These are phyloP conservation scores for Emydocephalus ijimae DNA, from an alignment of 2,113 vertebrate genomes.

Conservation along the genomic window DNA sequence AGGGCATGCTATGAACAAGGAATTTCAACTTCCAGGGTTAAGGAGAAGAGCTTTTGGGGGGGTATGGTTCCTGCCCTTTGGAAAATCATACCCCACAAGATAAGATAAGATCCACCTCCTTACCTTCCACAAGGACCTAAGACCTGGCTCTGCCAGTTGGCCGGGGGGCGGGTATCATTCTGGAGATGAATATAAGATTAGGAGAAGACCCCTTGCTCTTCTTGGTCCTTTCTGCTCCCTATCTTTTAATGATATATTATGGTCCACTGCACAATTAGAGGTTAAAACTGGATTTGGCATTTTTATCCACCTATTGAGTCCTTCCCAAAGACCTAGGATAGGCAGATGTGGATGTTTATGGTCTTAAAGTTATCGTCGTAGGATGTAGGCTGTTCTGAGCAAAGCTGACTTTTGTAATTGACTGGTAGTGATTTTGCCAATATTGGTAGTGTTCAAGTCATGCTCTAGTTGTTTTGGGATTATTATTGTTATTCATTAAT, in stretches of 20 bases:
- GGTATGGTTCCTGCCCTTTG: background rate
- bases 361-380: background rate
- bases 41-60: background rate
- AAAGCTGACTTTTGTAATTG: background rate
- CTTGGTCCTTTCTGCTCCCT: background rate
- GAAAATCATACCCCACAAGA: background rate
- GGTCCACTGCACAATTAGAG: background rate
- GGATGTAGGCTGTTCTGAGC: background rate
- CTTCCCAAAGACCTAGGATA: background rate
- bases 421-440: background rate
- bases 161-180: background rate
- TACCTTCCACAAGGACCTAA: background rate
- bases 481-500: background rate
- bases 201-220: background rate
- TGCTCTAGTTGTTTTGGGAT: background rate
- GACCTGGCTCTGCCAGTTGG: background rate
- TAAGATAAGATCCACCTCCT: too few relatives aligned
- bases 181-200: background rate
- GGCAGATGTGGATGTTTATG: background rate
- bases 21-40: background rate
- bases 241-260: background rate
- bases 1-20: background rate
- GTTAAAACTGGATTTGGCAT: background rate
- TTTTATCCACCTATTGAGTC: background rate
- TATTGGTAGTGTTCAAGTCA: background rate